Percentiles rank a stretch among this genome's conserved stretches.
phyloP scores from a whole-genome alignment of 2,888 invertebrate species.

The Apotomis capreana region DNA sequence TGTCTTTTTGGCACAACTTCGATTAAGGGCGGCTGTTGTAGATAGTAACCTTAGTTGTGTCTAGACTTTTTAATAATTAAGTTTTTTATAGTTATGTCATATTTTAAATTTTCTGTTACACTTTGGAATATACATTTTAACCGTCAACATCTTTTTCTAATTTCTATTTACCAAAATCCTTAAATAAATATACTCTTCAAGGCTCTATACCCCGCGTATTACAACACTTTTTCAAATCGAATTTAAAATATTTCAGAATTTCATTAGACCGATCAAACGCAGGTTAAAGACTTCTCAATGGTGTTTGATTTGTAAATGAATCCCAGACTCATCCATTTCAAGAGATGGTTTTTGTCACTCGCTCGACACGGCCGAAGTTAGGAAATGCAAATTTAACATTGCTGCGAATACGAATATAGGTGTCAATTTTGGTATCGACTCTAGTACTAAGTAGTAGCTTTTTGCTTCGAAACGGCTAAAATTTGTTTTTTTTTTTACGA shows the following conservation, averaged over 20 bases:
- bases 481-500: no score
- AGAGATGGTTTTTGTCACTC: conserved; percentile 23
- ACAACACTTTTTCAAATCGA: background rate
- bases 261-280: conserved; percentile 43
- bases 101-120: no score
- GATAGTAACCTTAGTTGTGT: no score
- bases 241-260: conserved; percentile 42
- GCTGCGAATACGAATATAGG: background rate
- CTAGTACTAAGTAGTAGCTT: background rate
- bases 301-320: conserved; percentile 49
- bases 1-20: no score
- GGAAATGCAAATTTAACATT: conserved; percentile 23
- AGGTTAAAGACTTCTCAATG: conserved; percentile 41
- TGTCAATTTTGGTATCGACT: background rate
- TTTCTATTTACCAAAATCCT: no score
- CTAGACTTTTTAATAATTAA: no score
- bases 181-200: no score
- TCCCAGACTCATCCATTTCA: conserved; percentile 27
- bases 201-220: no score
- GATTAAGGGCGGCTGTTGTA: no score
- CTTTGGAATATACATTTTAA: no score
- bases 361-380: conserved; percentile 15
- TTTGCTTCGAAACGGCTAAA: background rate
- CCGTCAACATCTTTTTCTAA: no score
- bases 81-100: no score